Evolutionary conservation across 2,888 invertebrate species (phyloP), one percentile per base, ranked within the genome.

Genomic region (Nesidiocoris tenuis): DNA sequence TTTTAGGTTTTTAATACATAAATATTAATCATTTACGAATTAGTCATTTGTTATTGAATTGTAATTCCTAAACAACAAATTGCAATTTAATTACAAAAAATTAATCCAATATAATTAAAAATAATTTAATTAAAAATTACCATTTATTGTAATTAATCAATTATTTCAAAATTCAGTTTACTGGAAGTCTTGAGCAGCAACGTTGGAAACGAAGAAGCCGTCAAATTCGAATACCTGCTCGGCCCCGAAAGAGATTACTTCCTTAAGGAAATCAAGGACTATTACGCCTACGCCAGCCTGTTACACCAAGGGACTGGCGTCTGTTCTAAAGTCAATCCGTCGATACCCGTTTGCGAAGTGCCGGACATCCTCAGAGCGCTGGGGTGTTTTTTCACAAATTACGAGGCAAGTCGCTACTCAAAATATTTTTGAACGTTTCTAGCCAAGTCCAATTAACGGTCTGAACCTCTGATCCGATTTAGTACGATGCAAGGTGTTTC

Each of bases 301-400:
- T 24, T 74, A 16, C 77, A 77, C 54, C 39, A 67, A 39, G 77
- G 77, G 5, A 19, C 23, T 12, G 59, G 59, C n/a, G 19, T 54
- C 56, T 24, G 59, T 22, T 22, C 22, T 3, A 22, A 19, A n/a
- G n/a, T 54, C 16, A 18, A 25, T 18, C 59, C 22, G 16, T 16
- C 7, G 9, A 54, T 70, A 1, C 61, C 71, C 3, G 55, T 72
- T 2, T 76, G 75, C 67, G 77, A 75, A 57, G 68, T 76, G 3
- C 72, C 77, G 2, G 76, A 77, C 72, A 54, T 76, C 12, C 25
- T 78, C 16, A 59, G 78, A 57, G 75, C 77, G 0, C 66, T 78
- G 65, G 78, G 78, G 16, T 77, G 70, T 65, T 78, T 75, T 18
- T 57, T 74, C 39, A 75, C 78, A 12, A 66, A 71, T 56, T 68